These are phyloP conservation scores for Oscheius sp. DNA, from an alignment of 2,888 invertebrate genomes.

Conservation along the genomic window DNA sequence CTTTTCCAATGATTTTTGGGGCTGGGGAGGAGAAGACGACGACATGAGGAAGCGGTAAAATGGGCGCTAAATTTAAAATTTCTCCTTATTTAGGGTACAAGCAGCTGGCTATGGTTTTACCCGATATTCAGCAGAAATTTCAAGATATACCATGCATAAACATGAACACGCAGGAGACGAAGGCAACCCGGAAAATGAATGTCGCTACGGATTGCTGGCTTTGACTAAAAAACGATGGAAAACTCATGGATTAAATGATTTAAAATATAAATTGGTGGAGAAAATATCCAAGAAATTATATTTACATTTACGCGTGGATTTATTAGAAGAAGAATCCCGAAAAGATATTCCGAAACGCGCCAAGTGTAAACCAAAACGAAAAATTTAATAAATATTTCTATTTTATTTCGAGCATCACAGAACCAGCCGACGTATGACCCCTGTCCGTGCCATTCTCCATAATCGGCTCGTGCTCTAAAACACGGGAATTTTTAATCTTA, in stretches of 20 bases:
- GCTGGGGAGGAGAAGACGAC: conserved; percentile 98
- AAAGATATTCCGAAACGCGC: neutral
- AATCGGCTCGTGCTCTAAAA: too few species aligned
- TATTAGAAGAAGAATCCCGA: conserved; percentile 62
- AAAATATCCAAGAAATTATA: conserved; percentile 66
- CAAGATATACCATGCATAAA: conserved; percentile 93
- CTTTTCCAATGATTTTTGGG: conserved; percentile 82
- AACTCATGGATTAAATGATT: conserved; percentile 75
- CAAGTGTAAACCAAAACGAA: conserved; percentile 27
- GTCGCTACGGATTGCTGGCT: conserved; percentile 76
- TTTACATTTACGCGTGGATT: conserved; percentile 65
- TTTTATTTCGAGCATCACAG: too few species aligned
- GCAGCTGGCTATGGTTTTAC: conserved; percentile 83
- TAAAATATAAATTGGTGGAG: conserved; percentile 72
- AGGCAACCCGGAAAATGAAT: conserved; percentile 80
- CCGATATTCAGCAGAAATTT: conserved; percentile 90
- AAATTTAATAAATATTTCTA: too few species aligned
- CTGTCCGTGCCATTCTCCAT: too few species aligned
- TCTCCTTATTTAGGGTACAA: conserved; percentile 38
- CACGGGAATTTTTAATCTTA: too few species aligned
- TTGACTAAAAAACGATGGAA: conserved; percentile 74
- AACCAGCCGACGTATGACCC: too few species aligned
- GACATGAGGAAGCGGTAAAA: conserved; percentile 81
- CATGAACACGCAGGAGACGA: conserved; percentile 83
- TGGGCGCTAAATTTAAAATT: neutral